Percentiles rank a stretch among this genome's conserved stretches.
Evolutionary conservation across 2,113 vertebrate species (phyloP).

Genomic region (Rhea pennata): DNA sequence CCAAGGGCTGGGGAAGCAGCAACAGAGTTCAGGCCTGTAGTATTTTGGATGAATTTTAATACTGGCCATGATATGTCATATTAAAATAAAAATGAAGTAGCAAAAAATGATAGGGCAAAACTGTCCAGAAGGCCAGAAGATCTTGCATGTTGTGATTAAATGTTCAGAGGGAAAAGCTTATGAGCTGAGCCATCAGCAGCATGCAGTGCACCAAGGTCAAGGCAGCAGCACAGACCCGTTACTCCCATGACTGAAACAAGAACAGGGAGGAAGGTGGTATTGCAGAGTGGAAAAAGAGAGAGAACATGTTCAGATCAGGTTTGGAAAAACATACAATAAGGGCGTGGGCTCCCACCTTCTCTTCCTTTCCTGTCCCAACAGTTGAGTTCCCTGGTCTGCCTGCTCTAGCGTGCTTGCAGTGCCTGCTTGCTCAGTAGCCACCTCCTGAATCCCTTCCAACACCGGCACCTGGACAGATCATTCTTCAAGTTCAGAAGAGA

Average conservation of each 20-base stretch:
- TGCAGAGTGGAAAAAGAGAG: background rate
- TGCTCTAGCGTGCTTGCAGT: accelerated
- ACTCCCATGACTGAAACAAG: background rate
- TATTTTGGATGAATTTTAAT: background rate
- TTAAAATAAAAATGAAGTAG: background rate
- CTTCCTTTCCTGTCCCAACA: background rate
- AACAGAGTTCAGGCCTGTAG: background rate
- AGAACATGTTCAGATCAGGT: accelerated
- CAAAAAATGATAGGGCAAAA: background rate
- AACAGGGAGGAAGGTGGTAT: accelerated
- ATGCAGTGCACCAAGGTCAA: background rate
- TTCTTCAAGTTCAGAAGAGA: background rate
- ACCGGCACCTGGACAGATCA: background rate
- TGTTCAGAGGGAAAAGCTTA: background rate
- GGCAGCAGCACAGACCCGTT: accelerated
- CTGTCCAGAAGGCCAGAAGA: background rate
- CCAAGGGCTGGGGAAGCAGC: background rate
- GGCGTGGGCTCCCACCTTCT: background rate
- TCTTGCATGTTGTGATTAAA: background rate
- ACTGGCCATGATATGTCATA: background rate
- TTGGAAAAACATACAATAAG: background rate
- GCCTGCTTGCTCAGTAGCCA: background rate
- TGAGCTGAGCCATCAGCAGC: background rate
- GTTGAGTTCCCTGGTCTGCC: background rate
- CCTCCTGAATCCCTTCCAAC: background rate